Conservation (phyloP, 2,888 invertebrate species). For the Nomada flava region DNA sequence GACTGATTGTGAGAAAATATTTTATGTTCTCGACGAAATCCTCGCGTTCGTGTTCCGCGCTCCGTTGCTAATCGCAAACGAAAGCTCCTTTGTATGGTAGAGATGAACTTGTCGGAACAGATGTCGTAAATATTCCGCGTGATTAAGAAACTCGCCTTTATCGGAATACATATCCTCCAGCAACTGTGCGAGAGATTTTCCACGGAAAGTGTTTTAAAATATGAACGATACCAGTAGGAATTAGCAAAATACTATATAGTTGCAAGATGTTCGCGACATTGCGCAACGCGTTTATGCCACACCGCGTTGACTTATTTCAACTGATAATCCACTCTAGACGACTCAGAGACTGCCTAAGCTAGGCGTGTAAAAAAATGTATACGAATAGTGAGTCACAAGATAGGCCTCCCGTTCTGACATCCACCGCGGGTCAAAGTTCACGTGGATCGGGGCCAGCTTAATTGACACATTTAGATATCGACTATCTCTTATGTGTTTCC, state of each 20-base stretch:
- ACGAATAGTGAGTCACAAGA: conserved; percentile 39
- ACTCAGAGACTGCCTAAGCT: conserved; percentile 8
- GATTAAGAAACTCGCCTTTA: neutral
- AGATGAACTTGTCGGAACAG: conserved; percentile 30
- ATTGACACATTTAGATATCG: conserved; percentile 69
- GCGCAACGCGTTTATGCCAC: neutral
- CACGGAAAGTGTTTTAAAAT: no score
- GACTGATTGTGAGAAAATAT: conserved; percentile 44
- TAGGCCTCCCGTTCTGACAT: conserved; percentile 15
- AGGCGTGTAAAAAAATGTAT: conserved; percentile 36
- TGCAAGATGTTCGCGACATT: neutral
- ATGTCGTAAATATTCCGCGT: conserved; percentile 23
- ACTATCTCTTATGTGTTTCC: conserved; percentile 42
- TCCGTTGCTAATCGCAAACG: conserved; percentile 39
- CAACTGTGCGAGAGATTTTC: no score
- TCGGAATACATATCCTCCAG: neutral
- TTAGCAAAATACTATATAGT: neutral
- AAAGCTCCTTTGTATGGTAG: conserved; percentile 1
- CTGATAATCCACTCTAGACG: neutral
- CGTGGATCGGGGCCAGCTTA: conserved; percentile 62
- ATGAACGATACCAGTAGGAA: neutral
- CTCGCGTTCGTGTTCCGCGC: conserved; percentile 17
- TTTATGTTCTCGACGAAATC: conserved; percentile 42
- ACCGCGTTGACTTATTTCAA: neutral
- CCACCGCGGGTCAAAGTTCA: conserved; percentile 59